Evolutionary conservation across 2,888 invertebrate genomes (phyloP), one percentile per base, ranked within the genome.

Genomic region (Tiliacea citrago): DNA sequence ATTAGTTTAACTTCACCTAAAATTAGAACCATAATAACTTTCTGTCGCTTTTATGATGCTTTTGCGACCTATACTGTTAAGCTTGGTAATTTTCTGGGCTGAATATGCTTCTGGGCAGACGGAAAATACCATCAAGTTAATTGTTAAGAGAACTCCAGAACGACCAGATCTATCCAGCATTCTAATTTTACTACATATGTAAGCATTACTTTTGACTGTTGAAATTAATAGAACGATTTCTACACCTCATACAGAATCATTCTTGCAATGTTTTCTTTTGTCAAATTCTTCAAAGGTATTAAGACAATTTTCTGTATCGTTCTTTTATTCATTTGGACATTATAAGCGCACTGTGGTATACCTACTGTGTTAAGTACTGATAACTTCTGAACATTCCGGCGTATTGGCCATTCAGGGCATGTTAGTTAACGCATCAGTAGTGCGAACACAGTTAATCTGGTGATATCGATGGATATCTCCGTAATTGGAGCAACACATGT

Each of bases 381-480:
- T 87, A 83, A 83, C 77, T 86, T 83, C 73, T 66, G 77, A 69
- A 77, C 77, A 77, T 82, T 85, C 79, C 79, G 72, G 76, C 47
- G 71, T 78, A 77, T 79, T 82, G 84, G 73, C 77, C 67, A 89
- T 90, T 86, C 77, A 84, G 88, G 82, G 58, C 90, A 75, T 84
- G 87, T 86, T 73, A 81, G 77, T 85, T 86, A 80, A 82, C 85
- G 90, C 86, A 88, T 80, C 75, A 87, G 88, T 91, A 86, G 86
- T 80, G 77, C 85, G 68, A 76, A 86, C 87, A 73, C 42, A 71
- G 66, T 57, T 87, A 87, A 89, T 90, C 88, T 87, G 72, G 78
- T 71, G 81, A 85, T 90, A 90, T 81, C 83, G 77, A 86, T 85
- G 72, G 77, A 77, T 85, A 88, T 88, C 84, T 86, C 69, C 67